Evolutionary conservation across 2,797 vertebrate genomes (phyloP), one percentile per base, ranked within the genome.

Genomic region (Oreonectes daqikongensis): DNA sequence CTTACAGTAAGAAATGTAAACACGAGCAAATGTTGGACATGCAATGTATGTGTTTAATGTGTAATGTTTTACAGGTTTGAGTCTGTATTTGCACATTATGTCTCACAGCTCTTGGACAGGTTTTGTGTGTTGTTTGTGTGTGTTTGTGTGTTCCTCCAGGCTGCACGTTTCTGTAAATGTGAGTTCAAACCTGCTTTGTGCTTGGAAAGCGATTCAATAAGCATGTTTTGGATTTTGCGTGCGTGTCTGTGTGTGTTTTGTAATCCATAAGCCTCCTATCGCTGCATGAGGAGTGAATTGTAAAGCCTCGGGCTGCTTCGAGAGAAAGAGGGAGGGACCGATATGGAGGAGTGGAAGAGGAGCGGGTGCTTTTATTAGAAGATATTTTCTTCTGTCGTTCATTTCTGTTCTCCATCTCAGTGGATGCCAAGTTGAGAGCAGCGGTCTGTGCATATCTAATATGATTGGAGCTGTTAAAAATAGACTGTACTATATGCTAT

Each of bases 331-430:
- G 32, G 30, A 60, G 52, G 18, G 72, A 48, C 57, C 40, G 60
- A 68, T 66, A 86, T 87, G 82, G 81, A 90, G 79, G 88, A 89
- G 90, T 89, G 87, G 89, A 90, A 87, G 86, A 86, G 73, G 83
- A 90, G 84, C 73, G 82, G 75, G 67, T 83, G 86, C 89, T 92
- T 92, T 91, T 89, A 82, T 89, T 91, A 91, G 89, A 88, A 78
- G 64, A 78, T 79, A 83, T 86, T 81, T 84, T 76, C 70, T 84
- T 86, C 85, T 83, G 81, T 90, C 83, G 66, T 81, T 90, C 87
- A 88, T 88, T 89, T 86, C 85, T 89, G 82, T 87, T 74, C 87
- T 85, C 86, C 78, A 87, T 91, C 90, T 86, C 87, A 85, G 83
- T 87, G 84, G 84, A 85, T 88, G 88, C 89, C 91, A 91, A 90